Base-by-base conservation (phyloP, 2,888 invertebrate genomes). In the Tenodera sinensis region DNA sequence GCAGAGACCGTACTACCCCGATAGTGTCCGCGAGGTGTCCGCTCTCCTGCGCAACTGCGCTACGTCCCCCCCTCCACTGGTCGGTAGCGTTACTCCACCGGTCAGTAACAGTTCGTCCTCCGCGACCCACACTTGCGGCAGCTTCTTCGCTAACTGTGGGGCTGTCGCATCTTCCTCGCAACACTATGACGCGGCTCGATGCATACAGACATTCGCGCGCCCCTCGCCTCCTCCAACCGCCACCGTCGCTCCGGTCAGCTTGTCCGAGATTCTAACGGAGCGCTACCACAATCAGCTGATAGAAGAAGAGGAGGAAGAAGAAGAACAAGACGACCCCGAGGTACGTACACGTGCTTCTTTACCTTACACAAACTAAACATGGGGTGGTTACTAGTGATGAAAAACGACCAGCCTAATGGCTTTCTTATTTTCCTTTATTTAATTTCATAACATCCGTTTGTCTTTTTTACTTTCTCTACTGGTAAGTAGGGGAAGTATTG, bases 61-160 rank as follows among this genome's bases (percentile, higher is more conserved):
- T 6, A 82, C 83, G 12, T 87, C 87, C 82, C 87, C 87, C 14
- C 28, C 86, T 25, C 82, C 87, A 6, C 82, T 4, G 30, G 83
- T 7, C 83, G 27, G 83, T 2, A 28, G 20, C 83, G 84, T 83
- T 82, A 15, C 71, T 28, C 7, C 71, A 28, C 6, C 54, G 71
- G 25, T n/a, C 82, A n/a, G 82, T 83, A n/a, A 30, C 87, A 34
- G 83, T 25, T 71, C 54, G 54, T 71, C 87, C n/a, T 87, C 87
- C 28, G n/a, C 34, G 25, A 54, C 87, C 27, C 93, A 93, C 92
- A 93, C 93, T 91, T 94, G 93, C 92, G 93, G 93, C 90, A 93
- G 93, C 91, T 91, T 93, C 88, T 93, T 93, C 91, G 94, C 93
- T 84, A 93, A 93, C 92, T 94, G 94, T 91, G 85, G 83, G 28